phyloP scores from a whole-genome alignment of 2,797 vertebrate genomes.

The Anabas testudineus region DNA sequence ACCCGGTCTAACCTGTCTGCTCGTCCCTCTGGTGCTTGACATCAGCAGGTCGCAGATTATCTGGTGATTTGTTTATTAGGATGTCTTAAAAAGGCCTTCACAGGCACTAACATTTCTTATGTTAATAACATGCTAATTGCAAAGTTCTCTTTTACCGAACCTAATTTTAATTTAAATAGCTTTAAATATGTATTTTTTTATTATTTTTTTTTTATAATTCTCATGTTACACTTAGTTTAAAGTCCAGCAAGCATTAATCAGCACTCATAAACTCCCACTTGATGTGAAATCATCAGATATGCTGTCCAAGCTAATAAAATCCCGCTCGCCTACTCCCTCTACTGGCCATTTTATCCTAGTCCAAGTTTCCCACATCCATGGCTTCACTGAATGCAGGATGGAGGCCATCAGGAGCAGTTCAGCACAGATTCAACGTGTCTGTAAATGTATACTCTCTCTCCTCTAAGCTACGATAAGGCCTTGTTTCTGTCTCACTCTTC shows the following conservation, averaged over 20 bases:
- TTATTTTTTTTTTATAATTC: neutral
- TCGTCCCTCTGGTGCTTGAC: conserved; percentile 40
- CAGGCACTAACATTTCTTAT: conserved; percentile 12
- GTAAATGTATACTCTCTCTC: neutral
- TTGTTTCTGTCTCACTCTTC: conserved; percentile 9
- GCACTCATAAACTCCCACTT: neutral
- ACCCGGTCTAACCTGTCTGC: conserved; percentile 33
- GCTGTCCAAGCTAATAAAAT: conserved; percentile 34
- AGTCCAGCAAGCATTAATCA: conserved; percentile 1
- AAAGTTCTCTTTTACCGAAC: neutral
- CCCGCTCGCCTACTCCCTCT: conserved; percentile 57
- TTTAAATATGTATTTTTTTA: conserved; percentile 1
- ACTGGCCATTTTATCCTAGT: conserved; percentile 37
- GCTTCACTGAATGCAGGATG: conserved; percentile 17
- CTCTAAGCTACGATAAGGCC: conserved; percentile 8
- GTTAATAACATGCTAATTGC: too few relatives aligned
- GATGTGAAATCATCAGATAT: conserved; percentile 42
- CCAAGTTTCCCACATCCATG: neutral
- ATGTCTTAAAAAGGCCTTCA: conserved; percentile 7
- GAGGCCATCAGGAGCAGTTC: neutral
- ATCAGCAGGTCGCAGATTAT: conserved; percentile 25
- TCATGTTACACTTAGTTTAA: neutral
- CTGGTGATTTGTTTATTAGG: conserved; percentile 19
- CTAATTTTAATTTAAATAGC: neutral
- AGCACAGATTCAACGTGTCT: conserved; percentile 1